Evolutionary conservation across 1,140 invertebrate genomes (phyloP).

Genomic region (Zaprionus taronus): DNA sequence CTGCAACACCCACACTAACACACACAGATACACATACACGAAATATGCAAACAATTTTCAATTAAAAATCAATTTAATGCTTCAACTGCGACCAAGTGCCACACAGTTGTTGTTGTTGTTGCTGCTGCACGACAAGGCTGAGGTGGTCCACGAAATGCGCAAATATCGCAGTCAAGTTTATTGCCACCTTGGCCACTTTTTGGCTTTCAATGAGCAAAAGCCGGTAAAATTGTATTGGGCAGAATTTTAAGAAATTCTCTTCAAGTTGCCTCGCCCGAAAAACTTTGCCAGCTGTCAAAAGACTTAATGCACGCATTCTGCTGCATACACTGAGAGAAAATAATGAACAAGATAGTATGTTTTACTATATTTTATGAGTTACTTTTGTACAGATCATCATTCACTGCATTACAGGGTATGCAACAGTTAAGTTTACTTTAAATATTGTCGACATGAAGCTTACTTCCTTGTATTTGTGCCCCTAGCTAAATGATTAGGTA

Average conservation of each 20-base stretch:
- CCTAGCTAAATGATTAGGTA: no score
- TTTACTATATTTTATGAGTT: neutral
- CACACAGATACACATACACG: slow-evolving; percentile 12
- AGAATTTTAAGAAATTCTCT: slow-evolving; percentile 25
- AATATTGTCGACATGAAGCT: no score
- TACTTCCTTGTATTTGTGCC: no score
- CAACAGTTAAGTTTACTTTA: neutral
- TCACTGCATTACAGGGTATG: neutral
- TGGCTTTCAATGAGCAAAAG: neutral
- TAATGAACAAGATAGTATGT: neutral
- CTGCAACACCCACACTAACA: neutral
- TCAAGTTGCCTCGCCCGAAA: slow-evolving; percentile 9
- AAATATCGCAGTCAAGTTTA: slow-evolving; percentile 57
- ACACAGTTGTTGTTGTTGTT: slow-evolving; percentile 56
- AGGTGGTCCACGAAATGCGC: slow-evolving; percentile 51
- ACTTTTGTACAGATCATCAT: no score
- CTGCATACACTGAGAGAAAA: slow-evolving; percentile 30
- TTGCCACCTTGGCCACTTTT: slow-evolving; percentile 35
- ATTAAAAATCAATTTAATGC: slow-evolving; percentile 83
- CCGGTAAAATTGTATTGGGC: slow-evolving; percentile 51
- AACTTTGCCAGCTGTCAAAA: slow-evolving; percentile 68
- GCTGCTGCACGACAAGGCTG: slow-evolving; percentile 11
- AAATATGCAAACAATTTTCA: slow-evolving; percentile 82
- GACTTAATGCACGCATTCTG: slow-evolving; percentile 60
- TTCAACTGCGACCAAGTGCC: slow-evolving; percentile 78